phyloP scores from a whole-genome alignment of 2,888 invertebrate species.

The Glaucopsyche alexis region DNA sequence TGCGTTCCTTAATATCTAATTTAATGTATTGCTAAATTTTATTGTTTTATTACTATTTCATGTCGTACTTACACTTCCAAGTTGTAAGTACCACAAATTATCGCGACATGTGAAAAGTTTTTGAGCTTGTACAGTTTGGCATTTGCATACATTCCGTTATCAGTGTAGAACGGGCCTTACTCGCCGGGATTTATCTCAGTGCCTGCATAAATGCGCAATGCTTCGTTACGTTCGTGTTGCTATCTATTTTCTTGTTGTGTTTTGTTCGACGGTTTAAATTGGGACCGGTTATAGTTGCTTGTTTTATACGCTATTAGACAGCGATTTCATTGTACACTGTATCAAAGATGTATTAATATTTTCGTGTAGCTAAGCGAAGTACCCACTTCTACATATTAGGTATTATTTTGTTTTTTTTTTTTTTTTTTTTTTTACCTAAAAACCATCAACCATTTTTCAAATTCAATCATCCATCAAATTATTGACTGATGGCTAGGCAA shows the following conservation, averaged over 20 bases:
- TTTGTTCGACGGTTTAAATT: constrained; percentile 47
- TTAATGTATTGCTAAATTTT: too few species aligned
- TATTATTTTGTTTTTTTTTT: too few species aligned
- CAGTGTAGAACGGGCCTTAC: constrained; percentile 40
- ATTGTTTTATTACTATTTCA: too few species aligned
- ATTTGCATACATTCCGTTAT: constrained; percentile 28
- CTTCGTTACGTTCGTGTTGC: constrained; percentile 45
- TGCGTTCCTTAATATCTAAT: too few species aligned
- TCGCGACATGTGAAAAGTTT: not conserved
- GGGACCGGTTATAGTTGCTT: constrained; percentile 47
- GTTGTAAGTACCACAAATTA: not conserved
- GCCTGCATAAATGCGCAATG: constrained; percentile 55
- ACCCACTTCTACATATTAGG: too few species aligned
- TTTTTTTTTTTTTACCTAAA: not conserved
- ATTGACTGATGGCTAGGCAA: too few species aligned
- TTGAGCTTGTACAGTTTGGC: constrained; percentile 1
- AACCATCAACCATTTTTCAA: too few species aligned
- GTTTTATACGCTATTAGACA: constrained; percentile 44
- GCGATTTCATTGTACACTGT: constrained; percentile 24
- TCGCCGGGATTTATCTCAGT: constrained; percentile 56
- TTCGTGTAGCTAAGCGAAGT: too few species aligned
- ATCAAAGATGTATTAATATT: not conserved
- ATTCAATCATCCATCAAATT: too few species aligned
- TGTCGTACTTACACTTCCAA: too few species aligned
- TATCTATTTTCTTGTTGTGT: constrained; percentile 44